Evolutionary conservation across 2,797 vertebrate species (phyloP).

Genomic region (Acrocephalus scirpaceus): DNA sequence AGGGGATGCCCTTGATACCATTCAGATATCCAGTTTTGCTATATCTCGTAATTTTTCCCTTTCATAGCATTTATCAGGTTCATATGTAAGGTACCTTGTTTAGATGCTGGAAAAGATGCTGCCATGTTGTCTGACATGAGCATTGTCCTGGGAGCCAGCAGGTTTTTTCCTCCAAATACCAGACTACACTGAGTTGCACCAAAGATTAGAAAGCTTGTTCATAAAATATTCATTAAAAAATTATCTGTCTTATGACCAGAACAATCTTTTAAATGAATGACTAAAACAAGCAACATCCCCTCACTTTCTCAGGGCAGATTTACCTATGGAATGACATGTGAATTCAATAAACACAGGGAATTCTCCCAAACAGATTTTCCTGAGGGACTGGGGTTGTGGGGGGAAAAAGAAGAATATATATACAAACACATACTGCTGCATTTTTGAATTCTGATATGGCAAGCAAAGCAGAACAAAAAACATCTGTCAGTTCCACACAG

Average conservation of each 20-base stretch:
- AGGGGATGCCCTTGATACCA: not conserved
- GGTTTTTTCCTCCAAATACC: not conserved
- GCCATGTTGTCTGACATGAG: not conserved
- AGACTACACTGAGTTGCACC: not conserved
- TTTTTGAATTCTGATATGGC: slow-evolving; percentile 6
- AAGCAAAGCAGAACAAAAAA: slow-evolving; percentile 49
- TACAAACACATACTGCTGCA: not conserved
- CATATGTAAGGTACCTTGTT: not conserved
- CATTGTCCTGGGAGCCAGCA: not conserved
- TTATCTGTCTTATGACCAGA: not conserved
- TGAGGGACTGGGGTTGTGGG: not conserved
- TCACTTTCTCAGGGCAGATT: not conserved
- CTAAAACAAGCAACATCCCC: not conserved
- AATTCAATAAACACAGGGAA: not conserved
- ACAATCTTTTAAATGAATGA: not conserved
- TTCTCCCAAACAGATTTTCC: not conserved
- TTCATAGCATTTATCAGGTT: not conserved
- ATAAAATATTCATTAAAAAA: not conserved
- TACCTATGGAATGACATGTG: not conserved
- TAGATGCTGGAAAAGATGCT: not conserved
- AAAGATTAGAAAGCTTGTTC: not conserved
- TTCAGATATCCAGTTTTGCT: not conserved
- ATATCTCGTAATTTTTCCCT: not conserved
- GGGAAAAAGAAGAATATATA: not conserved
- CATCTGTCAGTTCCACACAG: slow-evolving; percentile 34